Conservation (phyloP, 2,888 invertebrate species). For the Agrenia bidenticulata region DNA sequence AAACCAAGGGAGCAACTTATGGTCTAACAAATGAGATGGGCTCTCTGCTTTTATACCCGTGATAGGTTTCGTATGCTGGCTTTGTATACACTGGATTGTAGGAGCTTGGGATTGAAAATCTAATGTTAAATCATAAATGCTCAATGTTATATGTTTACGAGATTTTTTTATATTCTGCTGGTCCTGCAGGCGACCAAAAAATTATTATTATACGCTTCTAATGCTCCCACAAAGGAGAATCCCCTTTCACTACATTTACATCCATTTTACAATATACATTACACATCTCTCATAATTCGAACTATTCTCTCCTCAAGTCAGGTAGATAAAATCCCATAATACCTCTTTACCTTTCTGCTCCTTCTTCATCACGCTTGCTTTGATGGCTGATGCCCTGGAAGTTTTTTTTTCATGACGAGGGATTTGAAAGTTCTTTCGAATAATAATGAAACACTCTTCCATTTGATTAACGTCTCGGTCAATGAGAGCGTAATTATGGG, state of each 20-base stretch:
- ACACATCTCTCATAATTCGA: too few relatives aligned
- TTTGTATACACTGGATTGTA: too few relatives aligned
- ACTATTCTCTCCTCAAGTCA: neutral
- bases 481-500: conserved; percentile 38
- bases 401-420: neutral
- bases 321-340: conserved; percentile 1
- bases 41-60: neutral
- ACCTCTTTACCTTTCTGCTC: neutral
- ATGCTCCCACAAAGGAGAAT: neutral
- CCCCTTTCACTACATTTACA: neutral
- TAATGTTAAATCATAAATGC: too few relatives aligned
- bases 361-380: neutral
- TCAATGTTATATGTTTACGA: too few relatives aligned
- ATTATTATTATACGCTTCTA: conserved; percentile 11
- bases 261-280: conserved; percentile 2
- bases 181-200: conserved; percentile 29
- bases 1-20: conserved; percentile 7
- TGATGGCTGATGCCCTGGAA: neutral
- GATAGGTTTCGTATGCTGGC: too few relatives aligned
- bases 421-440: neutral
- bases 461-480: conserved; percentile 37
- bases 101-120: too few relatives aligned
- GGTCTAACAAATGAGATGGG: conserved; percentile 2
- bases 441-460: conserved; percentile 13
- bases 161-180: neutral